These are phyloP conservation scores for Merops nubicus DNA, from an alignment of 2,113 vertebrate species.

Conservation along the genomic window DNA sequence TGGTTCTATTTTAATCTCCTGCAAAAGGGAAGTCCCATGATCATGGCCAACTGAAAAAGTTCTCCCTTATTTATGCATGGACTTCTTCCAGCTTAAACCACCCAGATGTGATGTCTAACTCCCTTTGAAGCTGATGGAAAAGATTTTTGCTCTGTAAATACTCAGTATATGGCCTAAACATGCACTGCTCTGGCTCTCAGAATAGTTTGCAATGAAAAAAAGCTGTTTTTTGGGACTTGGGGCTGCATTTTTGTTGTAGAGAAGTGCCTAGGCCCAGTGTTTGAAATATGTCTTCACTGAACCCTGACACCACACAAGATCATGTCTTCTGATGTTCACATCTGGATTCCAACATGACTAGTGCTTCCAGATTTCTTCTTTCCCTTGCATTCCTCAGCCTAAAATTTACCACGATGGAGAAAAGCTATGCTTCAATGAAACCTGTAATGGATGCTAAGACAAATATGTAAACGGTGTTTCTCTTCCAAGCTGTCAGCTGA, in stretches of 20 bases:
- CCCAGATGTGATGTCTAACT: not conserved
- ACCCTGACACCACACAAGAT: not conserved
- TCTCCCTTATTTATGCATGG: slow-evolving; percentile 18
- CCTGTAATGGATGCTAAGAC: not conserved
- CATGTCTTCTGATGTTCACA: not conserved
- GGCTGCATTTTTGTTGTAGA: not conserved
- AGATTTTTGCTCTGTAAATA: not conserved
- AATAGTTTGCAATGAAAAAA: not conserved
- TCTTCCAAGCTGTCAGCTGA: not conserved
- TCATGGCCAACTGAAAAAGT: not conserved
- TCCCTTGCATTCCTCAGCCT: not conserved
- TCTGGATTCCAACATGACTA: not conserved
- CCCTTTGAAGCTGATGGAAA: slow-evolving; percentile 21
- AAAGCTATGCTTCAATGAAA: not conserved
- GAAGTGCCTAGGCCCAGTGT: not conserved
- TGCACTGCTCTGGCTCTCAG: not conserved
- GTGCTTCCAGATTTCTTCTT: slow-evolving; percentile 11
- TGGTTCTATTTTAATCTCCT: slow-evolving; percentile 42
- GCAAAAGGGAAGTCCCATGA: not conserved
- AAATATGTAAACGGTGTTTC: not conserved
- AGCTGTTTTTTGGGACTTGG: not conserved
- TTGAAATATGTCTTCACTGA: not conserved
- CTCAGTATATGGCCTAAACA: not conserved
- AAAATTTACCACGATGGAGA: not conserved
- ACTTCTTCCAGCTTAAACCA: slow-evolving; percentile 23